These are phyloP conservation scores for Enteromius viviparus DNA, from an alignment of 2,797 vertebrate genomes.

Conservation along the genomic window DNA sequence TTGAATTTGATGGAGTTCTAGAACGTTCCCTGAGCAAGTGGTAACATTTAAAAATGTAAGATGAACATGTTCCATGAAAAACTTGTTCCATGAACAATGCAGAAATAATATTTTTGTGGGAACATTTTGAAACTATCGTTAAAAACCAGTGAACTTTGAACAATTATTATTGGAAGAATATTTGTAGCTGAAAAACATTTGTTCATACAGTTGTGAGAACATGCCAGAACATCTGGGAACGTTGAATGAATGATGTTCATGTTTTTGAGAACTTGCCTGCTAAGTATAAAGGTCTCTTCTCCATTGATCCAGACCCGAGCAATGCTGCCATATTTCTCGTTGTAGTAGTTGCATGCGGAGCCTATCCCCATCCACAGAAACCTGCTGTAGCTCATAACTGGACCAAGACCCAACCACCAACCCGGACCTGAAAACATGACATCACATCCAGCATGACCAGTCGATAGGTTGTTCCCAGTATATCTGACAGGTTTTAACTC, in stretches of 20 bases:
- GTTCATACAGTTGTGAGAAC: not conserved
- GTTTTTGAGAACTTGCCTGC: slow-evolving; percentile 78
- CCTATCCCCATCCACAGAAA: slow-evolving; percentile 95
- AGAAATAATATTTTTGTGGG: not conserved
- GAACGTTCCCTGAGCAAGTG: not conserved
- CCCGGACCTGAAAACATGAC: slow-evolving; percentile 79
- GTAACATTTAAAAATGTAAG: not conserved
- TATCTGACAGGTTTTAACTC: slow-evolving; percentile 46
- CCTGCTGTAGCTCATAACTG: slow-evolving; percentile 86
- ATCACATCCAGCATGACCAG: not conserved
- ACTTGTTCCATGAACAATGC: not conserved
- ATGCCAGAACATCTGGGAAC: not conserved
- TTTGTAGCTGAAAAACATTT: not conserved
- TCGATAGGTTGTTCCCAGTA: not conserved
- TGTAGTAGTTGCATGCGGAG: slow-evolving; percentile 94
- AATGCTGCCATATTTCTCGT: slow-evolving; percentile 87
- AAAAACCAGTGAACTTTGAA: not conserved
- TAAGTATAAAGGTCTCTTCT: slow-evolving; percentile 93
- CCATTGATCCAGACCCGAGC: slow-evolving; percentile 92
- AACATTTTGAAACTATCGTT: not conserved
- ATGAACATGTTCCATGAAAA: no score
- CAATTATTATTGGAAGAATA: not conserved
- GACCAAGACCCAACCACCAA: slow-evolving; percentile 88
- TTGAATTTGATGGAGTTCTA: not conserved
- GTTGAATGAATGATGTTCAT: not conserved